A percentile compares a stretch with the other conserved stretches of the same genome.
phyloP scores from a whole-genome alignment of 2,797 vertebrate genomes.

The Microhierax caerulescens region DNA sequence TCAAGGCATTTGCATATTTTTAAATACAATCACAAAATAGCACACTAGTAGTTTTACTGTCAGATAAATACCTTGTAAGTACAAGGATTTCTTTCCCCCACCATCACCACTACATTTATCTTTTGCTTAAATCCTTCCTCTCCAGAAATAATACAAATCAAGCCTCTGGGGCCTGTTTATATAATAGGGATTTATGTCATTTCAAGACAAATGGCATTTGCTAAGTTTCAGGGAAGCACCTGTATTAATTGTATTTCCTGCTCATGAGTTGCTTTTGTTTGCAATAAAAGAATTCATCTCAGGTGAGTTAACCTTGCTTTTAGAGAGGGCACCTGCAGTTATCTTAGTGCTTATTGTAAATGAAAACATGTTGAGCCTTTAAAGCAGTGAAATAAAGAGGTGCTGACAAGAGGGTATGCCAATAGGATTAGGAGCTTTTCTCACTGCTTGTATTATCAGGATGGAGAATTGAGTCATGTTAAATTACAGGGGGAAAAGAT shows the following conservation, averaged over 20 bases:
- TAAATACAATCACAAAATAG: not conserved
- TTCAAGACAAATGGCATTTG: constrained; percentile 70
- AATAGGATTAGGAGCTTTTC: constrained; percentile 81
- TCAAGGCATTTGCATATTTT: not conserved
- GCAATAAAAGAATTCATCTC: constrained; percentile 80
- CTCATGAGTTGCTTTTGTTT: constrained; percentile 78
- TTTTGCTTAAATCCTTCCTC: constrained; percentile 69
- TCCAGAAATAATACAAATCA: constrained; percentile 66
- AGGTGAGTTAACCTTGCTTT: constrained; percentile 85
- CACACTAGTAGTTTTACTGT: constrained; percentile 32
- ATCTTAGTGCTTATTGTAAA: constrained; percentile 79
- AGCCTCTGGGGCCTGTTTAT: constrained; percentile 64
- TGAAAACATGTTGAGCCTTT: constrained; percentile 84
- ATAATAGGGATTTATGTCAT: constrained; percentile 62
- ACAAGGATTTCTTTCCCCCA: constrained; percentile 17
- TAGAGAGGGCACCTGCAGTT: constrained; percentile 82
- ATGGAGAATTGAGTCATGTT: constrained; percentile 75
- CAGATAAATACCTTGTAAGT: constrained; percentile 54
- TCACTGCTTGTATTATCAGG: constrained; percentile 75
- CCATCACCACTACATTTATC: constrained; percentile 37
- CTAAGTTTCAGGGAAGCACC: constrained; percentile 78
- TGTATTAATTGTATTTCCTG: constrained; percentile 84
- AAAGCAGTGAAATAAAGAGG: constrained; percentile 81
- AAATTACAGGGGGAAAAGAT: constrained; percentile 80
- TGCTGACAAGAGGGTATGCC: constrained; percentile 81